Evolutionary conservation across 2,888 invertebrate species (phyloP), one percentile per base, ranked within the genome.

Genomic region (Phragmatobia fuliginosa): DNA sequence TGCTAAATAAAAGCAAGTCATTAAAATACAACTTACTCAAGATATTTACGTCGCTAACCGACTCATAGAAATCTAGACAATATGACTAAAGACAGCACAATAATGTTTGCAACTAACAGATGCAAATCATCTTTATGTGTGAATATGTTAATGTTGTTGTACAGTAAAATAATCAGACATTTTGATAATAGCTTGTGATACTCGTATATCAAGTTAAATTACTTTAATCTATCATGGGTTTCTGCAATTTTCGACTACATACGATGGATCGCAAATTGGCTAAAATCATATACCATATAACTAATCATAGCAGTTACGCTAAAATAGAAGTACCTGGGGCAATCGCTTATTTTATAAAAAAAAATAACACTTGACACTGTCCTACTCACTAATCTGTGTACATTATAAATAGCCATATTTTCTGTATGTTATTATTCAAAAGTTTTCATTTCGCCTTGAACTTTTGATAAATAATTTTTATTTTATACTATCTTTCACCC

Each of bases 61-160:
- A 71, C 81, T 85, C 82, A 86, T 88, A 87, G 83, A 76, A 77
- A 87, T 82, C 78, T 82, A 77, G 77, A 83, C 82, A 84, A 85
- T 84, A 85, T 83, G 75, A 75, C 74, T 82, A 77, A 75, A 85
- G 87, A 86, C 86, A 86, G 82, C 75, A 87, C 88, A 88, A 89
- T 88, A 82, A 88, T 86, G 86, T 88, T 90, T 87, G 90, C 77
- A 84, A 82, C 74, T 52, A 73, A 74, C 80, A 86, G 75, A 83
- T 85, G 85, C 82, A 84, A 72, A 88, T 88, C 84, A 78, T 83
- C 83, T 87, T 85, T 84, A 86, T 62, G 58, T 45, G 45, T 56
- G 25, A 36, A 61, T 62, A 64, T 71, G 38, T 62, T 41, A 10
- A 60, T 68, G 67, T 36, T 65, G 45, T 31, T 38, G 64, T 16